Evolutionary conservation across 64 coral and sea anemone species (phyloP).

Genomic region (Montipora capricornis): DNA sequence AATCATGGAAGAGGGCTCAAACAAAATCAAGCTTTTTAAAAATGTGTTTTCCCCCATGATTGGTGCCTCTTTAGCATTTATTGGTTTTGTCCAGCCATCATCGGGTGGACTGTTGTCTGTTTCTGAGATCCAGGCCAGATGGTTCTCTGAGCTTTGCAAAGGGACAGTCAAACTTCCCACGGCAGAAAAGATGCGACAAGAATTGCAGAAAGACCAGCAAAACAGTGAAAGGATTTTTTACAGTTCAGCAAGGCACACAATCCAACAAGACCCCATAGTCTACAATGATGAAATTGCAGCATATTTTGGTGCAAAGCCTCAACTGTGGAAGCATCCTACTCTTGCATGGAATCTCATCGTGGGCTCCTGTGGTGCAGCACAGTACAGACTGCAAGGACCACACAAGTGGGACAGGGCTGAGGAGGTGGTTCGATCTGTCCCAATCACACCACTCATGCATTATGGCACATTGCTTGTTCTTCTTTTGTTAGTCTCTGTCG

Average conservation of each 20-base stretch:
- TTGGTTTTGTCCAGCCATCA: conserved; percentile 84
- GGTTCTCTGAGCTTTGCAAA: conserved; percentile 90
- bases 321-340: conserved; percentile 73
- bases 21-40: conserved; percentile 90
- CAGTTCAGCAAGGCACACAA: conserved; percentile 76
- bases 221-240: conserved; percentile 36
- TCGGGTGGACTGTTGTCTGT: conserved; percentile 79
- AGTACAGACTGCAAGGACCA: conserved; percentile 81
- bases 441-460: conserved; percentile 82
- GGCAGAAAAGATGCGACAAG: conserved; percentile 51
- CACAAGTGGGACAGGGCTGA: conserved; percentile 77
- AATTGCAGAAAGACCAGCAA: conserved; percentile 57
- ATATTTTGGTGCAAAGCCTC: conserved; percentile 86
- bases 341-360: conserved; percentile 73
- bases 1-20: conserved; percentile 69
- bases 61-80: conserved; percentile 71
- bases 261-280: conserved; percentile 77
- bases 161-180: conserved; percentile 63
- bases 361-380: conserved; percentile 74
- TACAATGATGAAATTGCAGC: conserved; percentile 79
- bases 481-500: neutral
- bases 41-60: conserved; percentile 76
- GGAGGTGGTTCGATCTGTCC: conserved; percentile 60
- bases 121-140: conserved; percentile 85
- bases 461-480: conserved; percentile 59